A percentile compares a stretch with the other conserved stretches of the same genome.
Conservation (phyloP, 2,888 invertebrate species). For the Seira ritae region DNA sequence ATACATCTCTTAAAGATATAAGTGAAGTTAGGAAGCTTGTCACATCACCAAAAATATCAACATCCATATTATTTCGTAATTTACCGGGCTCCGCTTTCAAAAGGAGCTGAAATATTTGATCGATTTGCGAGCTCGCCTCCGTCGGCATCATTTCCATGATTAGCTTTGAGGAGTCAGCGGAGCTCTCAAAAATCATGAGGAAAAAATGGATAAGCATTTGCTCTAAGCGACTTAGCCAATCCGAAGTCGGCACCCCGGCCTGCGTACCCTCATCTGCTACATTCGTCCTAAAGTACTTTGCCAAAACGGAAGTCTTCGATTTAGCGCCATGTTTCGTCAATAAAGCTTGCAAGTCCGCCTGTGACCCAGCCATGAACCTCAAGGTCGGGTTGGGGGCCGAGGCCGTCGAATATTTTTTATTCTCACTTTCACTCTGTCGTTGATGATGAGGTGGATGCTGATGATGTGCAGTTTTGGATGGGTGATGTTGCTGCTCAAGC, state of each 20-base stretch:
- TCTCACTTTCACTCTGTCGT: neutral
- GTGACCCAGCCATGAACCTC: no score
- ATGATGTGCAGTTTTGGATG: neutral
- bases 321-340: slow-evolving; percentile 8
- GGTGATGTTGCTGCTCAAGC: slow-evolving; percentile 31
- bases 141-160: slow-evolving; percentile 59
- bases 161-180: slow-evolving; percentile 24
- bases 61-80: neutral
- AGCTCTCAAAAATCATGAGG: slow-evolving; percentile 52
- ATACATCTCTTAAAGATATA: slow-evolving; percentile 45
- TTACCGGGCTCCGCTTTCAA: slow-evolving; percentile 52
- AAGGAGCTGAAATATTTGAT: slow-evolving; percentile 53
- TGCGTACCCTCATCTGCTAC: slow-evolving; percentile 40
- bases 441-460: neutral
- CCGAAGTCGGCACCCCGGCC: slow-evolving; percentile 45
- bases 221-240: slow-evolving; percentile 52
- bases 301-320: neutral
- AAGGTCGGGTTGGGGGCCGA: no score
- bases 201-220: slow-evolving; percentile 57
- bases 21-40: no score
- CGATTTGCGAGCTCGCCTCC: slow-evolving; percentile 41
- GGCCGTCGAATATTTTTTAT: neutral
- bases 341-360: slow-evolving; percentile 11
- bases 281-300: slow-evolving; percentile 27
- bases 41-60: no score